phyloP scores from a whole-genome alignment of 2,113 vertebrate species.

The Elephas maximus region DNA sequence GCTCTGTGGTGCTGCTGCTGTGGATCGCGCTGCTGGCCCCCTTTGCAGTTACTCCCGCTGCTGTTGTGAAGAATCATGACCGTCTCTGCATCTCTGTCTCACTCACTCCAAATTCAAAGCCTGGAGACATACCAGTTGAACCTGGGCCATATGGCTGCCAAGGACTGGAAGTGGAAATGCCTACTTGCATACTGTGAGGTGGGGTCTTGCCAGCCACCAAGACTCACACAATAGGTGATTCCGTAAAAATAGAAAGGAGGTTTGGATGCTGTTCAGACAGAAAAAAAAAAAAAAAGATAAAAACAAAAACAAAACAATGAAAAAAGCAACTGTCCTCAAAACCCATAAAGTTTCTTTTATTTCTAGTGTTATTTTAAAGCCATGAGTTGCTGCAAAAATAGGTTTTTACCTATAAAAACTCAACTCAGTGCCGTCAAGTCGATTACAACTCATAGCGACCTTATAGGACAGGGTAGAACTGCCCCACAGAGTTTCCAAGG shows the following conservation, averaged over 20 bases:
- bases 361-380: neutral
- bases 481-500: no score
- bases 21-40: neutral
- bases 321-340: neutral
- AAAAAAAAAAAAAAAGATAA: slow-evolving; percentile 9
- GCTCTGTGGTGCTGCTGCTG: neutral
- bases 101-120: neutral
- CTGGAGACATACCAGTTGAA: neutral
- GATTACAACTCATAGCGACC: no score
- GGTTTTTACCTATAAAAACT: neutral
- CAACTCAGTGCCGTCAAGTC: no score
- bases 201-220: slow-evolving; percentile 1
- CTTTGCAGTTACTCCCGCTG: neutral
- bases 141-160: neutral
- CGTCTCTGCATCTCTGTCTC: neutral
- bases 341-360: neutral
- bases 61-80: neutral
- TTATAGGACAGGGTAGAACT: no score
- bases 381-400: neutral
- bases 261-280: slow-evolving; percentile 39
- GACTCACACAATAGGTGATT: slow-evolving; percentile 28
- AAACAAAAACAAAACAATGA: neutral
- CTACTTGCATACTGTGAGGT: neutral
- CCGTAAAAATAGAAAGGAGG: slow-evolving; percentile 12
- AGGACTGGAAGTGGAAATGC: slow-evolving; percentile 30